Percentiles rank a stretch among this genome's conserved stretches.
phyloP scores from a whole-genome alignment of 92 coral and sea anemone species.

The Paramuricea clavata region DNA sequence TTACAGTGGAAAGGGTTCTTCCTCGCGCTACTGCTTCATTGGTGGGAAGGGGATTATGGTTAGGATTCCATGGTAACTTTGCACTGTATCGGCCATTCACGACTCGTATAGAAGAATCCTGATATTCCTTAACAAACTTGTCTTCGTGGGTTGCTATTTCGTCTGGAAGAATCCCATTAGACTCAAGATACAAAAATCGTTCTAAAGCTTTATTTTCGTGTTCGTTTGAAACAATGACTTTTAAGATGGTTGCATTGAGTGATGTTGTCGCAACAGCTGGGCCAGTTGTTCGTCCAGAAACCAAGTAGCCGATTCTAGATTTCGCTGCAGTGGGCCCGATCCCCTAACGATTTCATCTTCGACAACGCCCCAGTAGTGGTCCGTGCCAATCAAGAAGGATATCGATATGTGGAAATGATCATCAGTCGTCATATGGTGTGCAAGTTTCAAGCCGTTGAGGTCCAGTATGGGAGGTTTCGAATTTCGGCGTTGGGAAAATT shows the following conservation, averaged over 20 bases:
- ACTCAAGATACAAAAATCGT: conserved; percentile 53
- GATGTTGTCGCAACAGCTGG: background rate
- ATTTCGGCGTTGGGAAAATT: conserved; percentile 36
- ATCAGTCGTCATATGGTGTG: conserved; percentile 68
- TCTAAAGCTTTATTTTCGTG: conserved; percentile 37
- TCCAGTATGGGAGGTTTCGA: too few species aligned
- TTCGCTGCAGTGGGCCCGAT: conserved; percentile 40
- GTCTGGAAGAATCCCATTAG: conserved; percentile 28
- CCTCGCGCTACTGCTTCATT: conserved; percentile 41
- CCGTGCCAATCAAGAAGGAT: conserved; percentile 68
- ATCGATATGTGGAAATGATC: conserved; percentile 57
- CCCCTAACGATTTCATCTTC: conserved; percentile 57
- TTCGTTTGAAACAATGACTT: conserved; percentile 25
- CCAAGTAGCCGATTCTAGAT: conserved; percentile 51
- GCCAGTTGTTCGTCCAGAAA: conserved; percentile 2
- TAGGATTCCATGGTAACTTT: conserved; percentile 25
- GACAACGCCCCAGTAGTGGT: conserved; percentile 72
- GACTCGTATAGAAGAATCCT: conserved; percentile 32
- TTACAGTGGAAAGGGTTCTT: conserved; percentile 54
- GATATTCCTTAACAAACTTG: conserved; percentile 14
- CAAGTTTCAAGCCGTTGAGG: too few species aligned
- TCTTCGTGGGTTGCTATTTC: background rate
- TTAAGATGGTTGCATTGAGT: conserved; percentile 11
- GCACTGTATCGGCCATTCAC: conserved; percentile 21
- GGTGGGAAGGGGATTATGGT: conserved; percentile 33